Evolutionary conservation across 30 jellyfish, hydroid and myxozoan genomes (phyloP), one percentile per base, ranked within the genome.

Genomic region (Aurelia coerulea): DNA sequence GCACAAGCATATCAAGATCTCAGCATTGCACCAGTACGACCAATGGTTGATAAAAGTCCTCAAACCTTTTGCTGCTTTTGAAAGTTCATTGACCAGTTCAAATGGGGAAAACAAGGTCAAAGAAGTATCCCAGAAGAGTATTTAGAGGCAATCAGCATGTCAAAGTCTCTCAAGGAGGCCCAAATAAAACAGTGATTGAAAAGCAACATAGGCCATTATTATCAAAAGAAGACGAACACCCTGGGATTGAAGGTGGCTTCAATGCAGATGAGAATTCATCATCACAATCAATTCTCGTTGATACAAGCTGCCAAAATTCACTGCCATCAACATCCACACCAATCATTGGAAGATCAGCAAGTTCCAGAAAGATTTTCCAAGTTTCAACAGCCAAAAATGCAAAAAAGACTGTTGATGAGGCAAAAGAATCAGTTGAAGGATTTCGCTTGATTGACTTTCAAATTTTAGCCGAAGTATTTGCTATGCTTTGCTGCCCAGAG

Each of bases 401-500:
- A 54, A 54, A 54, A 54, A 54, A 10, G 16, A 10, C 16, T 54
- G 65, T 10, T 11, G 65, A 54, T 54, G 14, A 54, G 65, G 14
- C 65, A 54, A 54, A 54, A 16, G 65, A 54, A 54, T 54, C 65
- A 54, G 65, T 16, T 54, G 65, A 54, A 54, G 65, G 65, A 54
- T 54, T 54, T 54, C 65, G 65, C 65, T 54, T 54, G 65, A 54
- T 54, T 54, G 65, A 54, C 65, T 54, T 54, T 11, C 65, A 54
- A 54, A 54, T 54, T 54, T 54, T 54, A 16, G 65, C 65, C 16
- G 65, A 54, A 54, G 16, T 54, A 54, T 54, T 54, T 54, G 65
- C 65, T 54, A 54, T 54, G 65, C 65, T 54, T 10, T 54, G 65
- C 65, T 54, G 65, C 65, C 65, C 65, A 54, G 65, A 54, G 65